Base-by-base conservation (phyloP, 2,113 vertebrate genomes). In the Strix aluco region DNA sequence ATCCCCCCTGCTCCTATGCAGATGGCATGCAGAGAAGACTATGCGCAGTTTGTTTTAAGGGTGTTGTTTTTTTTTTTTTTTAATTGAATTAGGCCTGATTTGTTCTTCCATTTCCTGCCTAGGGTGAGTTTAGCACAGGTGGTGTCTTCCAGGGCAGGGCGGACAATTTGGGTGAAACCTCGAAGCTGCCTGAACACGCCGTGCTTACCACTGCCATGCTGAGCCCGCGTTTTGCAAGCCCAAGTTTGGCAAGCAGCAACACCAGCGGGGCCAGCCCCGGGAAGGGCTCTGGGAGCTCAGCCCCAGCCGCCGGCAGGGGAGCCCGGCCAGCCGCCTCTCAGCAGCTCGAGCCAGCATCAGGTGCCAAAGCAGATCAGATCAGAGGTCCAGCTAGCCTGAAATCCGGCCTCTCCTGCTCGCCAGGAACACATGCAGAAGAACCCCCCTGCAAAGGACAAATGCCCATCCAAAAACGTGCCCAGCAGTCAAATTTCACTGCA, bases 81-180 rank as follows among this genome's bases (percentile, higher is more conserved):
- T 2, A 67, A 94, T 88, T 92, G 65, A 94, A 94, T 97, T 97
- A 96, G 81, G 12, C 30, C 93, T 94, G 82, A 92, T 96, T 88
- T 94, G 80, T 90, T 95, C 93, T 94, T 82, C 86, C 69, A 61
- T 81, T 94, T 97, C 93, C 90, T 97, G 97, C 86, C 93, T 87
- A 77, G 80, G 72, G 93, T 88, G 82, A 97, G 69, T 55, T 90
- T 78, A 92, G 73, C 84, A 83, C 96, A 96, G 96, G 94, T 97
- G 87, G 81, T 92, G 86, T 61, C 71, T 95, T 82, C 80, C 49
- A 97, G 88, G 88, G 86, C 79, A 94, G 86, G 93, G 93, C 86
- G 34, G 79, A 67, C 1, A 1, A 79, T 88, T 81, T 88, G 95
- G 86, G 94, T 90, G 88, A 96, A 94, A 85, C 65, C 88, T 81